phyloP scores from a whole-genome alignment of 2,888 invertebrate species.

The Phytoseiulus persimilis region DNA sequence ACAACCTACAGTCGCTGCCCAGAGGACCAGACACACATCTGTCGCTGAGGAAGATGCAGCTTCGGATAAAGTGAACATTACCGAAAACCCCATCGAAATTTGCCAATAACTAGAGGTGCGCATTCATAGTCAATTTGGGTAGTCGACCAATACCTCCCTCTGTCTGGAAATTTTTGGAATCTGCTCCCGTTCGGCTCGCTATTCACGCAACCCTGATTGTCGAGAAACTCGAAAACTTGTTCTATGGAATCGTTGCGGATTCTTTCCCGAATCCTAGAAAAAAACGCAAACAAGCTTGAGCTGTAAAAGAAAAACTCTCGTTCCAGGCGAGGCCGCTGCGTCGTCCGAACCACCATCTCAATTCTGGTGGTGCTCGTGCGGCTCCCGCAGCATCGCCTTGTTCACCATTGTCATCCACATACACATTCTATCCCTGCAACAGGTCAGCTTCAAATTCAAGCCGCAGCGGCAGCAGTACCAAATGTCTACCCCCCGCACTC shows the following conservation, averaged over 20 bases:
- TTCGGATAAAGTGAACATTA: slow-evolving; percentile 28
- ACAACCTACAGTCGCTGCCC: background rate
- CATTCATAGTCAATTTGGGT: background rate
- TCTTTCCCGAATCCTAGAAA: too few relatives aligned
- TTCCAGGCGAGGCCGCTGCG: slow-evolving; percentile 38
- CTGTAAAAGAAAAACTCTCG: too few relatives aligned
- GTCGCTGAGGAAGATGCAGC: slow-evolving; percentile 30
- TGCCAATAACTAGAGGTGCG: slow-evolving; percentile 36
- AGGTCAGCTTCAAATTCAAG: background rate
- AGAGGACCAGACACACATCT: slow-evolving; percentile 6
- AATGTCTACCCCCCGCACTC: background rate
- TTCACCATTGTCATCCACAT: slow-evolving; percentile 13
- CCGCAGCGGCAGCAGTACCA: slow-evolving; percentile 21
- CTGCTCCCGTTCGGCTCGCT: too few relatives aligned
- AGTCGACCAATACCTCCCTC: background rate
- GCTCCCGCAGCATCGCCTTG: slow-evolving; percentile 36
- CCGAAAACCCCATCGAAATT: slow-evolving; percentile 34
- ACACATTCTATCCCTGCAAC: slow-evolving; percentile 9
- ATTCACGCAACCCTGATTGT: too few relatives aligned
- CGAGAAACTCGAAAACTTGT: too few relatives aligned
- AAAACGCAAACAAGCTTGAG: too few relatives aligned
- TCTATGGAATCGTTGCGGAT: too few relatives aligned
- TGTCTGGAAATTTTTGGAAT: too few relatives aligned
- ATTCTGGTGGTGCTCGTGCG: background rate
- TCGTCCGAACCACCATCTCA: slow-evolving; percentile 18